Percentiles rank a stretch among this genome's conserved stretches.
phyloP scores from a whole-genome alignment of 2,113 vertebrate species.

The Elaphurus davidianus region DNA sequence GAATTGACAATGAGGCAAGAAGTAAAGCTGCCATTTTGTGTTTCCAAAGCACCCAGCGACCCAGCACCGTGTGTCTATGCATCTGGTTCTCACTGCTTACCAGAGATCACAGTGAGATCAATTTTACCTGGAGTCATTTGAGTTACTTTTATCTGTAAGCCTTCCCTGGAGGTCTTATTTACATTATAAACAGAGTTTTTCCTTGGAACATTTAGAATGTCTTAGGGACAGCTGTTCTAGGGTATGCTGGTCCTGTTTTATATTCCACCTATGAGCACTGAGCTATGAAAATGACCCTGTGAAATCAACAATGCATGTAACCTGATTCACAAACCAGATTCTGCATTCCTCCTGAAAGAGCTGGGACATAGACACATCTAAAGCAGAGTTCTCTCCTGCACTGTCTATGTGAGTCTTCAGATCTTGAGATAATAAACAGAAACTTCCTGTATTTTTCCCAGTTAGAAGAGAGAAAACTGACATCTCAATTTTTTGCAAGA shows the following conservation, averaged over 20 bases:
- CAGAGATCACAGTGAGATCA: background rate
- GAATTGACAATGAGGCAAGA: background rate
- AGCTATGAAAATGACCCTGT: slow-evolving; percentile 31
- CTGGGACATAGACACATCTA: background rate
- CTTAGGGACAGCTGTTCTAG: slow-evolving; percentile 28
- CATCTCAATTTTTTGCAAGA: slow-evolving; percentile 42
- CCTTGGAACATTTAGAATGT: slow-evolving; percentile 6
- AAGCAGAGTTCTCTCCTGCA: slow-evolving; percentile 6
- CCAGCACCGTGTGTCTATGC: background rate
- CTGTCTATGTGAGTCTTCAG: slow-evolving; percentile 23
- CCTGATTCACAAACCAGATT: background rate
- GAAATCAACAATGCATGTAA: background rate
- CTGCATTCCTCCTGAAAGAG: background rate
- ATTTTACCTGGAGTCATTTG: background rate
- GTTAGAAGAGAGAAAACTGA: slow-evolving; percentile 38
- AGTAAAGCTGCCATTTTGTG: background rate
- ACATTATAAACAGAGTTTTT: background rate
- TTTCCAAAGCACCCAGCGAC: background rate
- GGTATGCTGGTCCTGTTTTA: background rate
- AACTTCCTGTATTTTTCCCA: background rate
- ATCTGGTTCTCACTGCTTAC: background rate
- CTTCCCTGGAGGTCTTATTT: background rate
- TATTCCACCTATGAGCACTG: background rate
- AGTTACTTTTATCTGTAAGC: background rate
- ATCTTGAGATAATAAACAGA: slow-evolving; percentile 37